Conservation (phyloP, 2,888 invertebrate species). For the Plemyria rubiginata region DNA sequence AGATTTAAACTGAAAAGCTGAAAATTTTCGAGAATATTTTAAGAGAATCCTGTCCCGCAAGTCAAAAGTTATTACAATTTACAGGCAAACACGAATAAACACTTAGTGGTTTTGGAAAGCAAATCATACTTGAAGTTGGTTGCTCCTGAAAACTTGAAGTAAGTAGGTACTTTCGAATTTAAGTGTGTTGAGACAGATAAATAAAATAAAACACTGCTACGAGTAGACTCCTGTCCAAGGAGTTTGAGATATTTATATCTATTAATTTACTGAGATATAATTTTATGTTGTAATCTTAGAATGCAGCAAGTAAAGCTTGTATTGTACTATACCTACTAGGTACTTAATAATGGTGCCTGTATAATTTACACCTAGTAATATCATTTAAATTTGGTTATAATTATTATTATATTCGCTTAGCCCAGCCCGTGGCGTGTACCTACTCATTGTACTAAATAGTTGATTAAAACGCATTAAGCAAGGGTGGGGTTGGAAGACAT, state of each 20-base stretch:
- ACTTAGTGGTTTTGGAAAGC: constrained; percentile 37
- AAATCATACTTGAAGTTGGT: constrained; percentile 31
- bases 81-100: constrained; percentile 41
- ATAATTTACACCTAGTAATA: too few species aligned
- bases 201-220: neutral
- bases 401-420: constrained; percentile 4
- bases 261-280: too few species aligned
- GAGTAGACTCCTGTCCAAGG: too few species aligned
- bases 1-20: too few species aligned
- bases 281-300: too few species aligned
- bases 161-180: constrained; percentile 23
- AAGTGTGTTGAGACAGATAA: constrained; percentile 10
- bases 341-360: too few species aligned
- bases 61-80: constrained; percentile 37
- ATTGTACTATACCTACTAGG: too few species aligned
- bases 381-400: neutral
- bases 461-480: constrained; percentile 40
- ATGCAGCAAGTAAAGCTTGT: too few species aligned
- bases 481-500: constrained; percentile 22
- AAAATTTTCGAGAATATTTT: too few species aligned
- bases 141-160: constrained; percentile 20
- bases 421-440: constrained; percentile 14
- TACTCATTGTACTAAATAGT: constrained; percentile 31
- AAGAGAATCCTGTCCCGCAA: constrained; percentile 23
- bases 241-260: too few species aligned